Percentiles rank a stretch among this genome's conserved stretches.
These are phyloP conservation scores for Zaprionus tsacasi DNA, from an alignment of 1,140 invertebrate species.

Conservation along the genomic window DNA sequence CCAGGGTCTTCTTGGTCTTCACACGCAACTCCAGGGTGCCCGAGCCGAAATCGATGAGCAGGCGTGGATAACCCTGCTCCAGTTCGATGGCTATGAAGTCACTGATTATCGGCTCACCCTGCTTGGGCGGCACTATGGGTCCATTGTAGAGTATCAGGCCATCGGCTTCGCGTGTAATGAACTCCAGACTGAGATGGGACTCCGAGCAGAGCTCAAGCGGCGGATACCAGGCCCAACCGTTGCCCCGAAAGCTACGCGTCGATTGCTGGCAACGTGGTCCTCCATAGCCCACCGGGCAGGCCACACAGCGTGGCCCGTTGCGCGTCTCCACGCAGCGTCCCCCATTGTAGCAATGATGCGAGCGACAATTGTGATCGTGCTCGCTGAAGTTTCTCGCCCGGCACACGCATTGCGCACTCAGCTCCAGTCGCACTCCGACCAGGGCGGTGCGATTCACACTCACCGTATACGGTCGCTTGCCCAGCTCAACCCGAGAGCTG, in stretches of 20 bases:
- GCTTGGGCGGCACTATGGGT: constrained; percentile 87
- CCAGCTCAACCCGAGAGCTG: constrained; percentile 87
- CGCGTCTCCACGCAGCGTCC: constrained; percentile 87
- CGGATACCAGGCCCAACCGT: constrained; percentile 89
- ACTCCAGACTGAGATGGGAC: constrained; percentile 89
- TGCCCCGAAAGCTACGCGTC: constrained; percentile 87
- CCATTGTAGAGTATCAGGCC: constrained; percentile 90
- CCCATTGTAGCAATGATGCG: constrained; percentile 89
- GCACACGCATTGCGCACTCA: constrained; percentile 86
- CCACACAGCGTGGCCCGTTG: constrained; percentile 86
- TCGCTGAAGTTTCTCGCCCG: constrained; percentile 86
- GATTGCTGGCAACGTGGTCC: constrained; percentile 90
- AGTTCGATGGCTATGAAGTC: constrained; percentile 90
- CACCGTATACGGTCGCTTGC: constrained; percentile 88
- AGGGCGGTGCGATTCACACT: constrained; percentile 90
- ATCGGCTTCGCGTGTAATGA: constrained; percentile 87
- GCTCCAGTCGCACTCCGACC: constrained; percentile 87
- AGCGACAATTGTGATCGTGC: constrained; percentile 86
- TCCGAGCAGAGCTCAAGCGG: constrained; percentile 88
- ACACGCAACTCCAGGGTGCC: constrained; percentile 87
- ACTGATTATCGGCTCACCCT: constrained; percentile 85
- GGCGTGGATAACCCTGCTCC: constrained; percentile 87
- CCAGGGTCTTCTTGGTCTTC: constrained; percentile 86
- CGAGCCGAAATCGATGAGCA: constrained; percentile 89
- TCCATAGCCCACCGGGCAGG: constrained; percentile 87